A percentile compares a stretch with the other conserved stretches of the same genome.
Evolutionary conservation across 2,113 vertebrate species (phyloP).

Genomic region (Cygnus atratus): DNA sequence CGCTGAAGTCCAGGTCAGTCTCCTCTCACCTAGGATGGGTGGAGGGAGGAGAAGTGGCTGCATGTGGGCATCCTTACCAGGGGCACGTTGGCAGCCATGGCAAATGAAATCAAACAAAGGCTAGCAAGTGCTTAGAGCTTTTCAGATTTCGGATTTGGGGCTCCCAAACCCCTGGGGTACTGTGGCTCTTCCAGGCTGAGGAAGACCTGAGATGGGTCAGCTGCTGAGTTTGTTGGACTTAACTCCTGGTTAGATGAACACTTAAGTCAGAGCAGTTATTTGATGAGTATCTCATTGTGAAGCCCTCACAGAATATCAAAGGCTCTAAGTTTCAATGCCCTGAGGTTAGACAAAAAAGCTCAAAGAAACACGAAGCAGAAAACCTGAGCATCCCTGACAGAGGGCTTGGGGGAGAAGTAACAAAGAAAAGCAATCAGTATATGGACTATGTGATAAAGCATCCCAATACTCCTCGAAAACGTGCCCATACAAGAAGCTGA

Average conservation of each 20-base stretch:
- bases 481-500: neutral
- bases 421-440: neutral
- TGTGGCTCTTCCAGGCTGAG: neutral
- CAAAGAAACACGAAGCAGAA: conserved; percentile 18
- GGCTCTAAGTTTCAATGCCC: neutral
- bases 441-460: neutral
- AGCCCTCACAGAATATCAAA: conserved; percentile 46
- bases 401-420: neutral
- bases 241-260: neutral
- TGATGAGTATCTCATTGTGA: conserved; percentile 1
- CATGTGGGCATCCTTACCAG: neutral
- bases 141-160: neutral
- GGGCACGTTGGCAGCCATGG: neutral
- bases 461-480: neutral
- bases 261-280: neutral
- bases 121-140: neutral
- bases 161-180: neutral
- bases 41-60: neutral
- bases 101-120: neutral
- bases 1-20: neutral
- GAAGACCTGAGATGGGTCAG: neutral
- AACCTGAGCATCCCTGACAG: conserved; percentile 5
- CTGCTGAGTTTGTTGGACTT: neutral
- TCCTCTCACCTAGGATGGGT: neutral
- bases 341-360: conserved; percentile 54